phyloP scores from a whole-genome alignment of 2,113 vertebrate genomes.

The Melanerpes formicivorus region DNA sequence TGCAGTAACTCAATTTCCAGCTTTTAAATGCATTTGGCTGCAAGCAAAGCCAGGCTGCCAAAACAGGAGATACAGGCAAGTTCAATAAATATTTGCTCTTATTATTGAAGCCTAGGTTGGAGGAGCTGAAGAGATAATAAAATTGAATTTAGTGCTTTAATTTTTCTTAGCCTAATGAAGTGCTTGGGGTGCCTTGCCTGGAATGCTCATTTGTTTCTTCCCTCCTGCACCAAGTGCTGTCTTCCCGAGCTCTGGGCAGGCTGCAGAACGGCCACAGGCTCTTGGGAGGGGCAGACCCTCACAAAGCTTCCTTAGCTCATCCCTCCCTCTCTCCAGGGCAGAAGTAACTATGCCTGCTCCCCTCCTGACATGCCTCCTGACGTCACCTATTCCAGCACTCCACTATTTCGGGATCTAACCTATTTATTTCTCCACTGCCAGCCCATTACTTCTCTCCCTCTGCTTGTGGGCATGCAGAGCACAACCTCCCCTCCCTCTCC shows the following conservation, averaged over 20 bases:
- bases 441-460: background rate
- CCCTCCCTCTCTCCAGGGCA: background rate
- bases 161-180: background rate
- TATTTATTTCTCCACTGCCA: background rate
- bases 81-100: background rate
- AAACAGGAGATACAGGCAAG: background rate
- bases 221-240: background rate
- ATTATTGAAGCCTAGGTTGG: background rate
- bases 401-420: background rate
- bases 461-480: rapidly evolving
- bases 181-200: background rate
- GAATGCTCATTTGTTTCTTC: background rate
- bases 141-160: background rate
- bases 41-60: background rate
- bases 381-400: background rate
- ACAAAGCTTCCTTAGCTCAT: background rate
- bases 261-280: background rate
- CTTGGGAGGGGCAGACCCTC: background rate
- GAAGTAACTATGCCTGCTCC: background rate
- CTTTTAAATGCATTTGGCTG: background rate
- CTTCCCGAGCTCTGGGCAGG: background rate
- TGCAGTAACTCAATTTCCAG: background rate
- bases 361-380: background rate
- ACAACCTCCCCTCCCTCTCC: background rate
- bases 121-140: background rate